Base-by-base conservation (phyloP, 2,888 invertebrate species). In the Drosophila algonquin region DNA sequence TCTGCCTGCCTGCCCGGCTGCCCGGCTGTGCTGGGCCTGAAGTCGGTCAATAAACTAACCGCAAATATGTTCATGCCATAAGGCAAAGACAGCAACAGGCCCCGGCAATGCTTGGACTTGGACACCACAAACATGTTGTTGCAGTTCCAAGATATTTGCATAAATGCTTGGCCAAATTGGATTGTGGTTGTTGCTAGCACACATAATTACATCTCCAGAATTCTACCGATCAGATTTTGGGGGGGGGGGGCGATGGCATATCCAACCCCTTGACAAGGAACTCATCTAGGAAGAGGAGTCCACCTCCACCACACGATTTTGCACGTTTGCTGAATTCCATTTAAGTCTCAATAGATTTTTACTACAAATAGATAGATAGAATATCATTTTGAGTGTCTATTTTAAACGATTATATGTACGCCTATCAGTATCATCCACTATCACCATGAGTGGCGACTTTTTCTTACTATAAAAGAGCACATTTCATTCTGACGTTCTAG, bases 11-110 rank as follows among this genome's bases (percentile, higher is more conserved):
- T 32, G 32, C 3, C 6, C 14, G 6, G 10, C 24, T 27, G 10
- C 54, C 10, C 18, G 27, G 10, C 50, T 24, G 46, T 40, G 40
- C 40, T 40, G 40, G 6, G 65, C 27, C 58, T 52, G 71, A 79
- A 78, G 68, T 83, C 63, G 80, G 81, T 69, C 81, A 77, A 84
- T 80, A 82, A 82, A 84, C 80, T 77, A 80, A 81, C 69, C 73
- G 70, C 63, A 72, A 60, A 75, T 70, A 78, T 81, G 76, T 56
- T 58, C 55, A 71, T 64, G 62, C 65, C 62, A 44, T 69, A 54
- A 30, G 45, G 21, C 21, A 9, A 57, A 63, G 48, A 58, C 48
- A 62, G 47, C 55, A 54, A 21, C 50, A 51, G 55, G 30, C 50
- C 21, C 27, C 16, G n/a, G 14, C 40, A 32, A 24, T 35, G 46